Evolutionary conservation across 1,140 invertebrate species (phyloP).

Genomic region (Amyelois transitella): DNA sequence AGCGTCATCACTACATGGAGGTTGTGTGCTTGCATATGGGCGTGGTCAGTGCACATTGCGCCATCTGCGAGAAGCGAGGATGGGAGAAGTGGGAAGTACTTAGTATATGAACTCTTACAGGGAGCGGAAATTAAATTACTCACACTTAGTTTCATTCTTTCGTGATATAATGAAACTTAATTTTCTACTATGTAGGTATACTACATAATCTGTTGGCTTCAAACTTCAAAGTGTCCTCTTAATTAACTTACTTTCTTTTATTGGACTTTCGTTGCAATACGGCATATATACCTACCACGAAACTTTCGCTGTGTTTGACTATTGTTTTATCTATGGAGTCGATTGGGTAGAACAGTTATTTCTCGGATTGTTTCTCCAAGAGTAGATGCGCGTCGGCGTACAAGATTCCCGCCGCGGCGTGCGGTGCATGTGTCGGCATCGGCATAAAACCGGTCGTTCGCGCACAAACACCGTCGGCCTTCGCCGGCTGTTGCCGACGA

Average conservation of each 20-base stretch:
- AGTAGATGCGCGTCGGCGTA: constrained; percentile 15
- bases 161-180: too few species aligned
- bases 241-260: too few species aligned
- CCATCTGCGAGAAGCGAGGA: constrained; percentile 6
- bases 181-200: too few species aligned
- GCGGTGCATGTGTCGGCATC: constrained; percentile 26
- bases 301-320: too few species aligned
- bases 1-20: constrained; percentile 50
- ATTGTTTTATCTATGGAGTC: constrained; percentile 2
- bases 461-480: constrained; percentile 47
- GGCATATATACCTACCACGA: too few species aligned
- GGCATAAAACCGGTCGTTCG: constrained; percentile 50
- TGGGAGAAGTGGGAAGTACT: neutral
- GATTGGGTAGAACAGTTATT: constrained; percentile 5
- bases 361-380: neutral
- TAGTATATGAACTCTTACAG: neutral
- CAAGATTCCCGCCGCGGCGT: constrained; percentile 20
- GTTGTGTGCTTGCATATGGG: constrained; percentile 39
- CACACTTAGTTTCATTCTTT: too few species aligned
- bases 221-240: too few species aligned
- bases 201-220: too few species aligned
- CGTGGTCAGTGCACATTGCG: constrained; percentile 34
- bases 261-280: too few species aligned
- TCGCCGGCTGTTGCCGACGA: constrained; percentile 45
- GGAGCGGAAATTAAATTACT: constrained; percentile 4